Evolutionary conservation across 2,113 vertebrate genomes (phyloP), one percentile per base, ranked within the genome.

Genomic region (Centropristis striata): DNA sequence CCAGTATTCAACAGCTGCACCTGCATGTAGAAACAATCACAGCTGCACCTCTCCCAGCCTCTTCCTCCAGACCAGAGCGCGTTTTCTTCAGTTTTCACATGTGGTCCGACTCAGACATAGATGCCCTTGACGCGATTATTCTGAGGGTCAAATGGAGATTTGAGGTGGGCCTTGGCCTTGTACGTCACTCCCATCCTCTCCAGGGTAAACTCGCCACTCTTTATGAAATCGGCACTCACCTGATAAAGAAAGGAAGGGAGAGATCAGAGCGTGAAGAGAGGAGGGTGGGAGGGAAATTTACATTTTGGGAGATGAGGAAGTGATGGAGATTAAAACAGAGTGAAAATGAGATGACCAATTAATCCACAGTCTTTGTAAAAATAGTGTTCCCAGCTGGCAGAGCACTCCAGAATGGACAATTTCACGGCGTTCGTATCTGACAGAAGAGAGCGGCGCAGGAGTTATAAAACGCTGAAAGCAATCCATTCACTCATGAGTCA

Each of bases 111-210:
- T 60, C 57, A 96, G 10, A 90, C 94, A 71, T 99, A 99, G 78
- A 97, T 91, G 2, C 97, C 98, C 71, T 95, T 98, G 69, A 99
- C 92, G 0, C 98, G 92, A 89, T 97, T 97, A 93, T 97, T 99
- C 86, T 97, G 94, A 0, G 98, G 96, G 79, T 99, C 98, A 0
- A 99, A 99, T 0, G 96, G 97, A 2, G 98, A 96, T 60, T 95
- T 98, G 80, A 97, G 91, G 92, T 99, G 97, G 36, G 96, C 96
- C 27, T 6, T 94, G 76, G 98, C 97, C 2, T 95, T 74, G 46
- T 96, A 97, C 2, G 85, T 71, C 74, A 96, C 95, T 4, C 98
- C 98, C 97, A 99, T 99, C 81, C 96, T 85, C 90, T 99, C 98
- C 94, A 99, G 90, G 18, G 93, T 75, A 1, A 99, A 99, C 58